These are phyloP conservation scores for Todiramphus saurophagus DNA, from an alignment of 2,113 vertebrate genomes.

Conservation along the genomic window DNA sequence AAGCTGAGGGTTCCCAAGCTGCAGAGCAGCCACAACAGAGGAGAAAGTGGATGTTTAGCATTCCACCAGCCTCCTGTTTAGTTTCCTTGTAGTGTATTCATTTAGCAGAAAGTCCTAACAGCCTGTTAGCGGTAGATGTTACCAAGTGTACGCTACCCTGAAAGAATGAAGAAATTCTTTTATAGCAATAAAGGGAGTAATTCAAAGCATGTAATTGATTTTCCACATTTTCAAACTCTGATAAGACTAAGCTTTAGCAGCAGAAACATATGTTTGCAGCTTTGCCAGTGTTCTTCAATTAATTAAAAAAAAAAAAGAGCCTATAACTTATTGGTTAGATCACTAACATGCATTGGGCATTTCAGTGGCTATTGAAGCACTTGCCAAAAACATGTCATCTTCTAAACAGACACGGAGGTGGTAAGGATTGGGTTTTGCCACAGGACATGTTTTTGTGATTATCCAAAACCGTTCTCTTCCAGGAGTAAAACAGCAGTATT, in stretches of 20 bases:
- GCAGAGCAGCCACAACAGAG: conserved; percentile 71
- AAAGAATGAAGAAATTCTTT: conserved; percentile 73
- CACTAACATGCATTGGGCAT: conserved; percentile 59
- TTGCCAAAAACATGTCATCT: conserved; percentile 45
- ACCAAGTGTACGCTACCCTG: conserved; percentile 49
- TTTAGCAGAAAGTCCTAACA: conserved; percentile 74
- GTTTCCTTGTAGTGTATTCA: conserved; percentile 73
- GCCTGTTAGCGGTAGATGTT: conserved; percentile 71
- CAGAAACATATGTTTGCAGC: conserved; percentile 75
- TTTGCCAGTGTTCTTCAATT: conserved; percentile 60
- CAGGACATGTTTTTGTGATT: conserved; percentile 15
- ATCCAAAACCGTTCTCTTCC: background rate
- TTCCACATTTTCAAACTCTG: conserved; percentile 74
- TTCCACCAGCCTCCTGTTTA: conserved; percentile 74
- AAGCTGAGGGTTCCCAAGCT: conserved; percentile 71
- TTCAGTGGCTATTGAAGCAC: conserved; percentile 59
- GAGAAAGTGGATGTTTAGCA: conserved; percentile 72
- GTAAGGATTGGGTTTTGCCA: background rate
- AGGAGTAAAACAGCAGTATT: background rate
- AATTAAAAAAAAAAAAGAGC: background rate
- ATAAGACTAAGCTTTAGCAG: conserved; percentile 73
- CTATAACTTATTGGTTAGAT: conserved; percentile 47
- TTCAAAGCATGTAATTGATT: conserved; percentile 77
- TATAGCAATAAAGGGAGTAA: conserved; percentile 65
- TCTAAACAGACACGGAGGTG: conserved; percentile 8